Evolutionary conservation across 2,888 invertebrate genomes (phyloP), one percentile per base, ranked within the genome.

Genomic region (Liodrosophila aerea): DNA sequence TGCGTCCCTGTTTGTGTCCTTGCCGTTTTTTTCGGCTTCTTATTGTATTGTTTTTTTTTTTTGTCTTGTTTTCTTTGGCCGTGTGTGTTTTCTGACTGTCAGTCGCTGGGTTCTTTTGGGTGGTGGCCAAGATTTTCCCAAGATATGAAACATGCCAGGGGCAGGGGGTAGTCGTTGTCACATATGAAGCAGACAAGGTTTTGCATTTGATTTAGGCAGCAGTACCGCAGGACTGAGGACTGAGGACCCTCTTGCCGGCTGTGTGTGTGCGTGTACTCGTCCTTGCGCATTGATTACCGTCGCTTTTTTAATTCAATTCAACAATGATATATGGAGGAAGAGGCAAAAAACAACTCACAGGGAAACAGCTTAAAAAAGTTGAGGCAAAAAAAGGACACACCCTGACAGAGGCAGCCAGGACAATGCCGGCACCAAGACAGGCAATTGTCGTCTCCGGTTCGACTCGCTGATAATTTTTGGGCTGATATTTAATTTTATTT

Each of bases 71-170:
- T 7, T 40, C 7, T n/a, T 11, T 9, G 39, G 4, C 8, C 27
- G n/a, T 57, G 49, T 54, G 36, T 40, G 43, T 62, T 69, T 64
- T 67, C 22, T 59, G 61, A 61, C 61, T 71, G 71, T 68, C 72
- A 68, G 64, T 66, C 60, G 57, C 40, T 68, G 75, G 53, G 66
- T 69, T 45, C 62, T 65, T 22, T 22, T 74, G 74, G 74, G 74
- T 76, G 75, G 83, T 85, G 86, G 87, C 87, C 87, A 87, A 88
- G 87, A 89, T 88, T 88, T 88, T 88, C 88, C 88, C 88, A 88
- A 84, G 88, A 77, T 87, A 82, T 74, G 78, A 76, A 59, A 59
- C 56, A 60, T 51, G 51, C 63, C 12, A 2, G 15, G 18, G 59
- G 43, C 2, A 9, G 58, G 27, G 47, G 51, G 46, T 57, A 60